A percentile compares a stretch with the other conserved stretches of the same genome.
Conservation (phyloP, 2,797 vertebrate genomes). For the Enteromius afrohamiltoni region DNA sequence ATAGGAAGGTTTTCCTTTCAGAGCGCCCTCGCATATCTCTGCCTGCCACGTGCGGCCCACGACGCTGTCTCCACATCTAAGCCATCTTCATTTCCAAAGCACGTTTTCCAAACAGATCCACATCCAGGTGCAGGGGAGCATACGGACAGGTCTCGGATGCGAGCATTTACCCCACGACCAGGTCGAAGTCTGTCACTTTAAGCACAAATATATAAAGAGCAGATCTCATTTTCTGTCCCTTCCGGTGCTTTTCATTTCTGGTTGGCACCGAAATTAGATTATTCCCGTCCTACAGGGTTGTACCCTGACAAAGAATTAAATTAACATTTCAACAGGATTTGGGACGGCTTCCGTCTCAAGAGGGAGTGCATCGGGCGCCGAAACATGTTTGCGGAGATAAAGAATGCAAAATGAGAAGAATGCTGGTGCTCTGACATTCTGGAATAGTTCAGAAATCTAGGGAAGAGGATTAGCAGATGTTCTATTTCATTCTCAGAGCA, state of each 20-base stretch:
- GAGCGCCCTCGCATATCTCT: slow-evolving; percentile 15
- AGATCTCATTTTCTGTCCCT: neutral
- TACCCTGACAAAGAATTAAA: slow-evolving; percentile 30
- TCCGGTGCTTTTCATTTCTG: slow-evolving; percentile 22
- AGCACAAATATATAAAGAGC: neutral
- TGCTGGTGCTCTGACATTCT: neutral
- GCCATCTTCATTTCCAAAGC: neutral
- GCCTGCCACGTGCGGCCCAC: slow-evolving; percentile 1
- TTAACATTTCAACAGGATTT: slow-evolving; percentile 37
- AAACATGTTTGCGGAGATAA: slow-evolving; percentile 31
- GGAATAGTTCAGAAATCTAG: slow-evolving; percentile 6
- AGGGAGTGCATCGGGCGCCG: neutral
- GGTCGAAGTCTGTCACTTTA: neutral
- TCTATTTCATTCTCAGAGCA: slow-evolving; percentile 3
- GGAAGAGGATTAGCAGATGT: neutral
- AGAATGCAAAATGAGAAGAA: slow-evolving; percentile 11
- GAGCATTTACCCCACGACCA: neutral
- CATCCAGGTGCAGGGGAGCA: neutral
- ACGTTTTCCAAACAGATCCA: neutral
- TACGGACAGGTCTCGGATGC: neutral
- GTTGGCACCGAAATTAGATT: slow-evolving; percentile 28
- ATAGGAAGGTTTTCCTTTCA: slow-evolving; percentile 1
- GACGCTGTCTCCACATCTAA: neutral
- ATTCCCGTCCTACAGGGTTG: slow-evolving; percentile 1
- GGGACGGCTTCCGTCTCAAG: neutral